phyloP scores from a whole-genome alignment of 1,140 invertebrate species.

The Akabosia matsudoensis region DNA sequence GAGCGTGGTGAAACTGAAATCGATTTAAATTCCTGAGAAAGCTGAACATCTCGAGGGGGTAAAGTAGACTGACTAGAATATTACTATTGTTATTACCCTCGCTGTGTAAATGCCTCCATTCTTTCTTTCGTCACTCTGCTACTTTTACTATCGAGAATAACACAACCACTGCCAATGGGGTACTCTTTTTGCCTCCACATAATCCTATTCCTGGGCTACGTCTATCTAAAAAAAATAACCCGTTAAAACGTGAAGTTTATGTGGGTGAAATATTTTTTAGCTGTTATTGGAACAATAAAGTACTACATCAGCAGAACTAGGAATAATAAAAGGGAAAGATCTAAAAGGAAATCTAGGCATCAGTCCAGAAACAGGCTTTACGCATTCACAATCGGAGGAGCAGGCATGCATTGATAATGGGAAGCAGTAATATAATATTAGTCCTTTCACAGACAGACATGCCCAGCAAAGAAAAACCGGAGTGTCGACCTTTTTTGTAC shows the following conservation, averaged over 20 bases:
- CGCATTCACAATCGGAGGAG: not conserved
- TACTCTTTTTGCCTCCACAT: too few species aligned
- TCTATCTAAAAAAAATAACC: too few species aligned
- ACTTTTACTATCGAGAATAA: not conserved
- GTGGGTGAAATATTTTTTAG: not conserved
- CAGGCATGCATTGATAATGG: not conserved
- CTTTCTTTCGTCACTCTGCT: not conserved
- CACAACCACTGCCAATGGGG: not conserved
- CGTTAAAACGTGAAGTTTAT: not conserved
- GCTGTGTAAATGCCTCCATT: too few species aligned
- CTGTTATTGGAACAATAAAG: not conserved
- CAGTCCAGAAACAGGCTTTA: not conserved
- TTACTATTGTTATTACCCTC: conserved; percentile 2
- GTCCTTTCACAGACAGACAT: not conserved
- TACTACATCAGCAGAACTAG: not conserved
- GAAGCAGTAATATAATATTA: not conserved
- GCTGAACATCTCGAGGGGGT: not conserved
- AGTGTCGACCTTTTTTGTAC: not conserved
- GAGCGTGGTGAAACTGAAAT: conserved; percentile 17
- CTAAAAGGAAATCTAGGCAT: not conserved
- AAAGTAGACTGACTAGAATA: conserved; percentile 11
- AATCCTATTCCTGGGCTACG: too few species aligned
- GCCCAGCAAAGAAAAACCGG: not conserved
- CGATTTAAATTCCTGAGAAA: conserved; percentile 22
- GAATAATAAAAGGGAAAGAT: not conserved